Evolutionary conservation across 2,888 invertebrate genomes (phyloP), one percentile per base, ranked within the genome.

Genomic region (Sphaerophoria taeniata): DNA sequence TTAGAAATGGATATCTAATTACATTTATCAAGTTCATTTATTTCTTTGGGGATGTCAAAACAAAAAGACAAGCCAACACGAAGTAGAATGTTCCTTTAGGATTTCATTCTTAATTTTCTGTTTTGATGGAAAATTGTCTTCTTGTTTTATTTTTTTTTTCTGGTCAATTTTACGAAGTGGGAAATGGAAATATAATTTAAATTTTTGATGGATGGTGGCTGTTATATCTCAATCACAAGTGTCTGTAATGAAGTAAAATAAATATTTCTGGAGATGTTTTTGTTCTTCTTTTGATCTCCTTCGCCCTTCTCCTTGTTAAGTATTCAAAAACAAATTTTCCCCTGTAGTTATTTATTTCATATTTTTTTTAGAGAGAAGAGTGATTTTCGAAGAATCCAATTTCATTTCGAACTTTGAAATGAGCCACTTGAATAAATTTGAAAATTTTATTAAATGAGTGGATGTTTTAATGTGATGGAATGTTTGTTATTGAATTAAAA

Each of bases 1-100:
- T 63, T 34, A 43, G 70, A 75, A 75, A 71, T 63, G 70, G 75
- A 65, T 63, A 70, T 65, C 70, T 80, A 80, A 80, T 80, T 74
- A 75, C 75, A 70, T 80, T 80, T 80, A 63, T 70, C 31, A 63
- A 16, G 63, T 4, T 45, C 12, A 9, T 43, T 24, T 12, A 60
- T 43, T 58, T 58, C 24, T 39, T 43, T 11, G 24, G 12, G 60
- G 60, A 39, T 43, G 24, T 60, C 39, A 39, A 6, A 58, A 58
- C 16, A 39, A 1, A 9, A 39, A 39, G 9, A 39, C 39, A 39
- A 2, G 24, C 1, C 1, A 43, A 43, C 0, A 43, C 12, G 7
- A 43, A 43, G 6, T 5, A 43, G 3, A 43, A 5, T 0, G 4
- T 43, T 43, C 6, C 12, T 2, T 9, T 3, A 0, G 6, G 36